Percentiles rank a stretch among this genome's conserved stretches.
phyloP scores from a whole-genome alignment of 37 sponge, comb jelly and placozoan species.

The Sycon ciliatum region DNA sequence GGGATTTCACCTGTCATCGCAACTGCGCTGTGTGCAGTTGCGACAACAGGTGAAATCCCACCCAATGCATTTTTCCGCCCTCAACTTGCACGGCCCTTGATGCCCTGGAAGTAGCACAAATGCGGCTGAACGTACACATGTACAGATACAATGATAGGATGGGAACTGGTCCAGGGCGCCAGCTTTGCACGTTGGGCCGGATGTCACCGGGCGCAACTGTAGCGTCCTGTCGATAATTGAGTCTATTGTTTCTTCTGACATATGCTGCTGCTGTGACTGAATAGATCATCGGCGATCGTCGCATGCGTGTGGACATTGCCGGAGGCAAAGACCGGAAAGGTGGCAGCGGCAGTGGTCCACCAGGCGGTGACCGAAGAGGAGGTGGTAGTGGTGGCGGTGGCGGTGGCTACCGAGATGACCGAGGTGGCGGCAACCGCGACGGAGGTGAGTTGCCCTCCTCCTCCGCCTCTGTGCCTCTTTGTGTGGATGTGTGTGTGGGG shows the following conservation, averaged over 20 bases:
- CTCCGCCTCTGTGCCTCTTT: too few relatives aligned
- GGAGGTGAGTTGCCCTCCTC: slow-evolving; percentile 10
- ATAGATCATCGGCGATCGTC: slow-evolving; percentile 49
- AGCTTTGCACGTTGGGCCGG: too few relatives aligned
- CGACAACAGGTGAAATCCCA: not conserved
- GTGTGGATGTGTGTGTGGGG: slow-evolving; percentile 23
- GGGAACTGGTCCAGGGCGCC: too few relatives aligned
- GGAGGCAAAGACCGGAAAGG: slow-evolving; percentile 45
- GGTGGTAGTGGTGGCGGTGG: slow-evolving; percentile 11
- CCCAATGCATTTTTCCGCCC: not conserved
- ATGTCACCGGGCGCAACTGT: too few relatives aligned
- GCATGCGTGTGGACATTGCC: slow-evolving; percentile 51
- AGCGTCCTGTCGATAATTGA: not conserved
- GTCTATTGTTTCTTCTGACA: not conserved
- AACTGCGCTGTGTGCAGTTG: not conserved
- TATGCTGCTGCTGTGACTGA: too few relatives aligned
- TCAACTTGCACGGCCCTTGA: too few relatives aligned
- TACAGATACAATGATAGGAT: too few relatives aligned
- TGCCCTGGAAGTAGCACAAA: too few relatives aligned
- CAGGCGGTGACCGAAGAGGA: slow-evolving; percentile 13
- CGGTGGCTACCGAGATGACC: slow-evolving; percentile 21
- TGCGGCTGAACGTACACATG: too few relatives aligned
- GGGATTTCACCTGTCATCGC: not conserved
- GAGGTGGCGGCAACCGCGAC: slow-evolving; percentile 25
- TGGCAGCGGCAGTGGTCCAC: slow-evolving; percentile 37